These are phyloP conservation scores for Meteorus sp. DNA, from an alignment of 1,140 invertebrate species.

Conservation along the genomic window DNA sequence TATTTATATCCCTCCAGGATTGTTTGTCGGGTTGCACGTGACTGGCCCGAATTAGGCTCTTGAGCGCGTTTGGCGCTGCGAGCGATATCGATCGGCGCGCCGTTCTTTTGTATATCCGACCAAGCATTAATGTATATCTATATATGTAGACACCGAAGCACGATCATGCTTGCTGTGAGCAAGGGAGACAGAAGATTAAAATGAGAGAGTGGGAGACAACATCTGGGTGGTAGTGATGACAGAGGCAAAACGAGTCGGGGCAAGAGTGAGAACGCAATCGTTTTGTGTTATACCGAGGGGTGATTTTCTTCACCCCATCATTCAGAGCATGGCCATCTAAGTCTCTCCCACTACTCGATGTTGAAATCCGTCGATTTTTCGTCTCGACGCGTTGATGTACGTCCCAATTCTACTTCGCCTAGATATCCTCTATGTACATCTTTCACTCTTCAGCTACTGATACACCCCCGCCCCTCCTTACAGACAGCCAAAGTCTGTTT, in stretches of 20 bases:
- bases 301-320: not conserved
- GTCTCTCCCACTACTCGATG: no score
- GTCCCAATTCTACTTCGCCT: no score
- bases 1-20: conserved; percentile 5
- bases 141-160: no score
- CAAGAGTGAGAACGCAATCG: not conserved
- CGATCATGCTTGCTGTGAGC: conserved; percentile 8
- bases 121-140: not conserved
- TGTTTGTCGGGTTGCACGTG: conserved; percentile 14
- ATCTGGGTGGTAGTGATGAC: not conserved
- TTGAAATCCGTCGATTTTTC: no score
- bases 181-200: not conserved
- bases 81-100: conserved; percentile 16
- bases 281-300: not conserved
- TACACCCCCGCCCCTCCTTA: not conserved
- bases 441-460: no score
- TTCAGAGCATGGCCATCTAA: no score
- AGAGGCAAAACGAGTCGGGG: not conserved
- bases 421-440: no score
- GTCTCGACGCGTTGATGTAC: not conserved
- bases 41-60: conserved; percentile 20
- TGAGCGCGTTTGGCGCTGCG: not conserved
- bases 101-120: conserved; percentile 10
- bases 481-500: not conserved
- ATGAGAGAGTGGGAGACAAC: conserved; percentile 5